phyloP scores from a whole-genome alignment of 1,140 invertebrate species.

The Drosophila jambulina region DNA sequence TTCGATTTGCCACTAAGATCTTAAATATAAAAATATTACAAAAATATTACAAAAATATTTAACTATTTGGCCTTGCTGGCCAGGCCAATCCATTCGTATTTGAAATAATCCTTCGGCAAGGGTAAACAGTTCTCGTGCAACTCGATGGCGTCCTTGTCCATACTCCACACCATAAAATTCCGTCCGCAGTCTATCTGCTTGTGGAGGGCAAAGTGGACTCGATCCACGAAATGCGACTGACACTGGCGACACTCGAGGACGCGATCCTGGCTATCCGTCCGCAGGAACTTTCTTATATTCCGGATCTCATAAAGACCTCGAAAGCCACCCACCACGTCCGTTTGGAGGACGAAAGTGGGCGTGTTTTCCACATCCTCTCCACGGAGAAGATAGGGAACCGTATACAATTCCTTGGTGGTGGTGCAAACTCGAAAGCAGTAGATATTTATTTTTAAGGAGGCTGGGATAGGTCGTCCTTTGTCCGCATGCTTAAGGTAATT shows the following conservation, averaged over 20 bases:
- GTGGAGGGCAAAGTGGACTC: constrained; percentile 47
- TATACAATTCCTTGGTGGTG: constrained; percentile 57
- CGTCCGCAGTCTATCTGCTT: constrained; percentile 56
- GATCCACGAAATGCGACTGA: constrained; percentile 43
- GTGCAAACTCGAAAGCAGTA: constrained; percentile 59
- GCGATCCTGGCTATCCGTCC: constrained; percentile 39
- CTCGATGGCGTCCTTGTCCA: constrained; percentile 48
- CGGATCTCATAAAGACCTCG: constrained; percentile 40
- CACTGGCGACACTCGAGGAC: constrained; percentile 52
- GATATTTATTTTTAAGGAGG: constrained; percentile 36
- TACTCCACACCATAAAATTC: constrained; percentile 36
- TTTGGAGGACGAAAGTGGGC: constrained; percentile 62
- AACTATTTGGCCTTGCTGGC: constrained; percentile 6
- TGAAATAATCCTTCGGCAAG: constrained; percentile 54
- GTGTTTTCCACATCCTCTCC: constrained; percentile 47
- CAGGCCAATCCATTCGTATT: constrained; percentile 60
- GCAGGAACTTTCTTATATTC: constrained; percentile 46
- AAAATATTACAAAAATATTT: neutral
- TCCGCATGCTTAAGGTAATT: constrained; percentile 38
- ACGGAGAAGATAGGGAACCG: constrained; percentile 53
- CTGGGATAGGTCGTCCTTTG: constrained; percentile 30
- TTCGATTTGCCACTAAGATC: neutral
- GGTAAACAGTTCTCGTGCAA: constrained; percentile 62
- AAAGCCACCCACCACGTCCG: constrained; percentile 49
- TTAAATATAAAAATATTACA: neutral